Evolutionary conservation across 1,140 invertebrate genomes (phyloP), one percentile per base, ranked within the genome.

Genomic region (Drosophila busckii): DNA sequence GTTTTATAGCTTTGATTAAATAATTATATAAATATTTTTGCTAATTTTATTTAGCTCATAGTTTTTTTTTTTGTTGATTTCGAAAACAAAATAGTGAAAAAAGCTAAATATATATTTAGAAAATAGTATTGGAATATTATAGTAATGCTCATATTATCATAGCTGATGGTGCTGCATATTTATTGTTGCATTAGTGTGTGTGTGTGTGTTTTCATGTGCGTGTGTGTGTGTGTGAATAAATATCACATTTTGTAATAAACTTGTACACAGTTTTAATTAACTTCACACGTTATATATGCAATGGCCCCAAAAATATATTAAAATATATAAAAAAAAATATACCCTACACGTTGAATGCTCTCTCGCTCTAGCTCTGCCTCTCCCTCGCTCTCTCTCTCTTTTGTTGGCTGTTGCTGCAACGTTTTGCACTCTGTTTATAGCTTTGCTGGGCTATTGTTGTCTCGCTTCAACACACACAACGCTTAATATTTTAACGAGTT

Each of bases 221-320:
- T n/a, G 19, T 45, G 25, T 15, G 44, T 56, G 40, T 54, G 63
- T 78, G 70, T 69, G 65, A 76, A 75, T 65, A 61, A 76, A 75
- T 75, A 73, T 73, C 50, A 82, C 82, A 82, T 80, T 80, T 80
- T 80, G 75, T 82, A 80, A 80, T 80, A 80, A 80, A 80, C 60
- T 62, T 82, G 75, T 80, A 75, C 65, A 62, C 52, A 50, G 65
- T 41, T 82, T 75, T 82, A 82, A 82, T 82, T 82, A 82, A 82
- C 75, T 82, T 75, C 75, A 82, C 75, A 82, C 75, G 75, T 75
- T 80, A 65, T 69, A 55, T 67, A 64, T 64, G 41, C 46, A 54
- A 61, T 61, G 38, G 49, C 42, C 37, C 17, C 28, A 48, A 37
- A 42, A 58, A 41, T 25, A n/a, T n/a, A n/a, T n/a, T n/a, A n/a